Conservation (phyloP, 2,888 invertebrate genomes). For the Sialis lutaria region DNA sequence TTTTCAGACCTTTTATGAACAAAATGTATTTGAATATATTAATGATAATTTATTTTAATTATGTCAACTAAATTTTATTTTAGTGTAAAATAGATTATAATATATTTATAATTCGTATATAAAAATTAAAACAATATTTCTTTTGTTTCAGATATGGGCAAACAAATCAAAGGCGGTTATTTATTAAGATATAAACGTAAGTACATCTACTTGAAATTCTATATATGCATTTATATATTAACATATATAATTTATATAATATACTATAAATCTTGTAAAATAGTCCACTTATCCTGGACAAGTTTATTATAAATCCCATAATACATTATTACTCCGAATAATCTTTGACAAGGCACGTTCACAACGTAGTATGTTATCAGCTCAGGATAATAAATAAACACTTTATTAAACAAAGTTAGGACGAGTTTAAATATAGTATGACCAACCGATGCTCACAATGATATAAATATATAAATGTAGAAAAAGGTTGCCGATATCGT, state of each 20-base stretch:
- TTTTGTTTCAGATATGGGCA: conserved; percentile 26
- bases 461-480: no score
- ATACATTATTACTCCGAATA: background rate
- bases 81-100: no score
- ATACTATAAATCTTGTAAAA: background rate
- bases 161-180: conserved; percentile 60
- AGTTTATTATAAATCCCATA: background rate
- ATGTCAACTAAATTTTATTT: no score
- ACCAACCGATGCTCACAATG: no score
- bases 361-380: background rate
- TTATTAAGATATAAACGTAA: conserved; percentile 60
- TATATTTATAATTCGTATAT: no score
- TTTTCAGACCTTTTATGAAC: no score
- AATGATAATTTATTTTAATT: no score
- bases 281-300: background rate
- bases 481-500: no score
- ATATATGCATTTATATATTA: no score
- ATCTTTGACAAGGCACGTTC: background rate
- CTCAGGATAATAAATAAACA: background rate
- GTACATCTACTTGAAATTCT: conserved; percentile 21
- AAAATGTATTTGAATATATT: no score
- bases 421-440: no score
- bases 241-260: background rate
- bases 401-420: background rate
- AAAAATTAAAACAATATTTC: background rate